phyloP scores from a whole-genome alignment of 1,140 invertebrate genomes.

The Procambarus virginalis region DNA sequence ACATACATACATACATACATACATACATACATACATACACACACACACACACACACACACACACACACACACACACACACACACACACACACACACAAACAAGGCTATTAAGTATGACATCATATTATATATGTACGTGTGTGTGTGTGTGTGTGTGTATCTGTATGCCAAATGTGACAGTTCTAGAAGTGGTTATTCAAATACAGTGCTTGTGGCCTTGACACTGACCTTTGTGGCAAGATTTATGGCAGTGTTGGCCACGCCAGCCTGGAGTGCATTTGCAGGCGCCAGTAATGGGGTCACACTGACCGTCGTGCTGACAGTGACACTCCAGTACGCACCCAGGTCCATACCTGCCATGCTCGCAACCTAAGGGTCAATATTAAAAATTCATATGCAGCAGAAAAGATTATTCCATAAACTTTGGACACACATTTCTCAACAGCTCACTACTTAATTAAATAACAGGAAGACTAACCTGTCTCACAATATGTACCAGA shows the following conservation, averaged over 20 bases:
- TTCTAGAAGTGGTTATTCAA: no score
- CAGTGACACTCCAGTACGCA: slow-evolving; percentile 91
- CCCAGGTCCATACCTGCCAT: slow-evolving; percentile 81
- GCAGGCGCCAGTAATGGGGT: slow-evolving; percentile 83
- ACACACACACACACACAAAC: no score
- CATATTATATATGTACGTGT: no score
- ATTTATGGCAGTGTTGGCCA: slow-evolving; percentile 82
- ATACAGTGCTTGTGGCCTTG: no score
- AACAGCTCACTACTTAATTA: neutral
- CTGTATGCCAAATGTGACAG: no score
- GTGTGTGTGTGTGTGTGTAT: no score
- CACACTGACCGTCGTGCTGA: slow-evolving; percentile 83
- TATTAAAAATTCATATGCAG: neutral
- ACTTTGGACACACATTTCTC: neutral
- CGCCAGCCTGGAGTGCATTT: slow-evolving; percentile 82
- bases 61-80: no score
- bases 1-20: no score
- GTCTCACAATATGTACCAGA: slow-evolving; percentile 84
- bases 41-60: no score
- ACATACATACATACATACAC: no score
- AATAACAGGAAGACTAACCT: slow-evolving; percentile 8
- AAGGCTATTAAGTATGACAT: neutral
- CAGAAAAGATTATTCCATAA: neutral
- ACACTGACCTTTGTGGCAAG: slow-evolving; percentile 78
- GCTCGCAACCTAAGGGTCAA: slow-evolving; percentile 81